Conservation (phyloP, 2,797 vertebrate species). For the Margarornis squamiger region DNA sequence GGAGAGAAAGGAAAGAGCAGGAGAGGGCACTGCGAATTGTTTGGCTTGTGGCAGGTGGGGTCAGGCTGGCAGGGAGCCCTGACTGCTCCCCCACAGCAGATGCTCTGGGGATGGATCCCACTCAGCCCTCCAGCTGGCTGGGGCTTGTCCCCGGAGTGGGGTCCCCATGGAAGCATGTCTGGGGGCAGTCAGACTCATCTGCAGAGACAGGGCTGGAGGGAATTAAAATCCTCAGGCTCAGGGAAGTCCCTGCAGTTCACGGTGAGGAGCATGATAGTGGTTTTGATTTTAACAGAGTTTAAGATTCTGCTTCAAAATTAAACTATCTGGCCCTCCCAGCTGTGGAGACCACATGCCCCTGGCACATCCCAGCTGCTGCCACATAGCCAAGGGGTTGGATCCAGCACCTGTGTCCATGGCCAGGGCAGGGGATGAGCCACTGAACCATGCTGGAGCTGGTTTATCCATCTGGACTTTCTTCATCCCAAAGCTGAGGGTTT, state of each 20-base stretch:
- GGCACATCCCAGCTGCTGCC: accelerated
- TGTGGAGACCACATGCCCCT: not conserved
- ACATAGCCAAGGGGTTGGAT: accelerated
- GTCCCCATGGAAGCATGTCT: not conserved
- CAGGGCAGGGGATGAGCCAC: not conserved
- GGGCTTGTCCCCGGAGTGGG: accelerated
- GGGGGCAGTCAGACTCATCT: not conserved
- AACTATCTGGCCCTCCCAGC: not conserved
- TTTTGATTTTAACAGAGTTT: not conserved
- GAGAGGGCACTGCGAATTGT: not conserved
- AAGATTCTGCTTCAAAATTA: not conserved
- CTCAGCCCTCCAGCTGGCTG: not conserved
- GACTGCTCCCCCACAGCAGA: not conserved
- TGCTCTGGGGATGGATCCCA: not conserved
- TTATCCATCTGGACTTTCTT: not conserved
- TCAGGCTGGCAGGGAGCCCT: not conserved
- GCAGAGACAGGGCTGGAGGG: not conserved
- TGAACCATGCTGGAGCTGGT: not conserved
- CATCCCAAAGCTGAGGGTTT: not conserved
- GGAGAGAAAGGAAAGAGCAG: not conserved
- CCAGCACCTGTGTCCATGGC: accelerated
- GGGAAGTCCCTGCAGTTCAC: not conserved
- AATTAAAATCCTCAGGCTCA: not conserved
- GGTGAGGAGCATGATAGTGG: accelerated
- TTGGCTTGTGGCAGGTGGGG: not conserved